These are phyloP conservation scores for Oncorhynchus nerka DNA, from an alignment of 2,113 vertebrate species.

Conservation along the genomic window DNA sequence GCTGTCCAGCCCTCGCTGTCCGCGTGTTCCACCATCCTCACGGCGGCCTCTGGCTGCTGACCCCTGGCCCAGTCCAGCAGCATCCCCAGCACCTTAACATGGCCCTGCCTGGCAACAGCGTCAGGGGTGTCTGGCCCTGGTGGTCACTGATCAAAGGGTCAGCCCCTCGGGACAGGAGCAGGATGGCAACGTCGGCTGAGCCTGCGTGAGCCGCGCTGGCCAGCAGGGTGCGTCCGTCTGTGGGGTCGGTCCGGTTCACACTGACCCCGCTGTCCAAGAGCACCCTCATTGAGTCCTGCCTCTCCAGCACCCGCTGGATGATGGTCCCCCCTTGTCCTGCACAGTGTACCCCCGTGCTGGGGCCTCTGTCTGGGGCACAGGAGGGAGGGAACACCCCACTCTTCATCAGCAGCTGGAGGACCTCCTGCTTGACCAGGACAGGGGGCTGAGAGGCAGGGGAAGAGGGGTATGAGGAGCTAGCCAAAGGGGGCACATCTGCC, in stretches of 20 bases:
- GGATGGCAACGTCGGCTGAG: conserved; percentile 55
- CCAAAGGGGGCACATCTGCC: conserved; percentile 60
- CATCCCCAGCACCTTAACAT: conserved; percentile 60
- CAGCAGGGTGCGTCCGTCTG: conserved; percentile 68
- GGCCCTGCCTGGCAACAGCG: conserved; percentile 70
- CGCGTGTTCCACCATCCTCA: conserved; percentile 66
- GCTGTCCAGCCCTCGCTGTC: conserved; percentile 80
- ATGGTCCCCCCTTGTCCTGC: conserved; percentile 32
- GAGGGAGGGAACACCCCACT: conserved; percentile 56
- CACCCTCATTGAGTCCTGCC: conserved; percentile 56
- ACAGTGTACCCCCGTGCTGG: conserved; percentile 38
- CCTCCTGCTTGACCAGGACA: conserved; percentile 65
- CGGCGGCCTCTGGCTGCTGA: conserved; percentile 28
- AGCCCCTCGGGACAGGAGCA: conserved; percentile 68
- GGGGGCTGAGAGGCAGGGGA: conserved; percentile 36
- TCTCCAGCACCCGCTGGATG: conserved; percentile 47
- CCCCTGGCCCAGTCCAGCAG: conserved; percentile 68
- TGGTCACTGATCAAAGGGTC: conserved; percentile 69
- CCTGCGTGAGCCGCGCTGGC: conserved; percentile 67
- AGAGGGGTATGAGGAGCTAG: neutral
- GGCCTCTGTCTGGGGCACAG: conserved; percentile 41
- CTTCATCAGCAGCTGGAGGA: conserved; percentile 70
- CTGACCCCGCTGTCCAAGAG: conserved; percentile 62
- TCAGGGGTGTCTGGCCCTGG: conserved; percentile 77
- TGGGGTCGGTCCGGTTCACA: conserved; percentile 58